Percentiles rank a stretch among this genome's conserved stretches.
Evolutionary conservation across 2,113 vertebrate genomes (phyloP).

Genomic region (Aviceda subcristata): DNA sequence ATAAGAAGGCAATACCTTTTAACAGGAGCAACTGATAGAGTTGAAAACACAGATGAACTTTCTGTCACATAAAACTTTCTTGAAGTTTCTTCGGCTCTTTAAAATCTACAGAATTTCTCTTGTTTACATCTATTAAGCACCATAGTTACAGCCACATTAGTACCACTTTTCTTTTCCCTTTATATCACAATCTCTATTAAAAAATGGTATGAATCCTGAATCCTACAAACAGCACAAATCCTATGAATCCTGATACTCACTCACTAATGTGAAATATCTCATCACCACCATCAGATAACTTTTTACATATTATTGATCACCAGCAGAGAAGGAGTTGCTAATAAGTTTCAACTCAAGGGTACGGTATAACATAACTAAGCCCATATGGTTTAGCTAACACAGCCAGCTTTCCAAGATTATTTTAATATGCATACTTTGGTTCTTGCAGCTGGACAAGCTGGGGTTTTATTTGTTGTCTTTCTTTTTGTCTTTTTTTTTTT

Average conservation of each 20-base stretch:
- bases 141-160: neutral
- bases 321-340: neutral
- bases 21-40: neutral
- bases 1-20: neutral
- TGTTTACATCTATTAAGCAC: neutral
- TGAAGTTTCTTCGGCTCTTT: neutral
- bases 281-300: neutral
- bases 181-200: neutral
- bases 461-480: neutral
- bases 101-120: neutral
- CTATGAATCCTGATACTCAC: neutral
- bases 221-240: neutral
- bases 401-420: slow-evolving; percentile 4
- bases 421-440: neutral
- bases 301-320: neutral
- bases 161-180: neutral
- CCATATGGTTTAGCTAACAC: neutral
- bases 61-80: neutral
- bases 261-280: neutral
- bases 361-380: neutral
- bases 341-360: neutral
- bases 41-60: neutral
- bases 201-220: neutral
- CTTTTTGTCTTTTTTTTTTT: neutral
- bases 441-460: neutral